Evolutionary conservation across 2,888 invertebrate genomes (phyloP).

Genomic region (Caenorhabditis panamensis): DNA sequence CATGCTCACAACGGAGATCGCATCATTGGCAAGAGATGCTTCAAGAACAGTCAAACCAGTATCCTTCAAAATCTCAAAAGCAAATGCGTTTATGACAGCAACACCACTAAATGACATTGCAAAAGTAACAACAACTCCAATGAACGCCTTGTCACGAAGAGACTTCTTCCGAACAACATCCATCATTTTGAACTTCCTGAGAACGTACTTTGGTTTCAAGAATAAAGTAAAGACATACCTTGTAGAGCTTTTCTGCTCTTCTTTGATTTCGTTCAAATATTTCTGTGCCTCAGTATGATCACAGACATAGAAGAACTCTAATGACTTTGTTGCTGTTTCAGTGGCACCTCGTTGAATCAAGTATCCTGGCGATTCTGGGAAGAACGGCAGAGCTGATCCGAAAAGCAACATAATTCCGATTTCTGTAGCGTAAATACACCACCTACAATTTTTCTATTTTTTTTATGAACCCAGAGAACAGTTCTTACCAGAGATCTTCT

Average conservation of each 20-base stretch:
- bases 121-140: conserved; percentile 70
- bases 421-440: conserved; percentile 73
- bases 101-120: conserved; percentile 77
- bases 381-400: conserved; percentile 60
- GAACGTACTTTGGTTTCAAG: background rate
- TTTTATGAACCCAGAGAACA: too few species aligned
- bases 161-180: conserved; percentile 61
- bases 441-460: conserved; percentile 27
- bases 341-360: conserved; percentile 60
- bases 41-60: conserved; percentile 68
- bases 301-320: conserved; percentile 70
- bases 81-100: conserved; percentile 77
- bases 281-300: conserved; percentile 45
- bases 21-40: conserved; percentile 75
- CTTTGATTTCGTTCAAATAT: conserved; percentile 59
- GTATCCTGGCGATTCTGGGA: conserved; percentile 73
- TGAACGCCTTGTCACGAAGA: conserved; percentile 63
- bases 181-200: conserved; percentile 65
- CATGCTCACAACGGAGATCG: conserved; percentile 71
- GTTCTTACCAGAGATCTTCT: conserved; percentile 63
- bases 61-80: conserved; percentile 74
- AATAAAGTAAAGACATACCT: conserved; percentile 15
- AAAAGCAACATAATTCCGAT: conserved; percentile 66
- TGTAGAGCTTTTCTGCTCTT: conserved; percentile 59
- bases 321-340: conserved; percentile 63